Base-by-base conservation (phyloP, 2,797 vertebrate species). In the Pantherophis alleghaniensis region DNA sequence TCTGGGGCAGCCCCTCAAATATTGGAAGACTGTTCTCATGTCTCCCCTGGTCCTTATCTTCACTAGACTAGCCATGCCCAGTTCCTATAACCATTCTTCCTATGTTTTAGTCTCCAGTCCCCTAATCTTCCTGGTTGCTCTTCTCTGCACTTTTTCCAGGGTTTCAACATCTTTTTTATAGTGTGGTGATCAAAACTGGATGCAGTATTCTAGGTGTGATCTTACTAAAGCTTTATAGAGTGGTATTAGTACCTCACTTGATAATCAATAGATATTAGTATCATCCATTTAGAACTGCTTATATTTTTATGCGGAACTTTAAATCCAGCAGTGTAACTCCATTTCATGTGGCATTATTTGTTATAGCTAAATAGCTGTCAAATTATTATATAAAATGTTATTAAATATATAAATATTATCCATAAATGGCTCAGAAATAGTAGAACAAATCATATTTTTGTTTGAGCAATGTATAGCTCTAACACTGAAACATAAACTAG, bases 41-140 rank as follows among this genome's bases (percentile, higher is more conserved):
- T 3, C 59, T 24, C 2, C 56, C 20, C 22, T 24, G 20, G 59
- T 60, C 59, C 2, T 60, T 7, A n/a, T 60, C 59, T 60, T 61
- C 22, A 3, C 22, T 61, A 3, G 60, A 61, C 60, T 10, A 24
- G 22, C 2, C 22, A 61, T 3, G 60, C 9, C 60, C 22, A 61
- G 60, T 26, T 61, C 60, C 60, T 61, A 3, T 0, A 61, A 61
- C 24, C 1, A 0, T 61, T 61, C 9, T 1, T 61, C 18, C 5
- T 59, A 9, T 61, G 0, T 61, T 61, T 61, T 61, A 61, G 60
- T 0, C 9, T 61, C 60, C 60, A 11, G 60, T 61, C 24, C 24
- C 9, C 24, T 26, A 0, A 61, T 61, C 24, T 4, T 61, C 24
- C 0, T 26, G 0, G 3, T 26, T 61, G 24, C 9, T 61, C 9